Percentiles rank a stretch among this genome's conserved stretches.
phyloP scores from a whole-genome alignment of 1,140 invertebrate species.

The Maniola jurtina region DNA sequence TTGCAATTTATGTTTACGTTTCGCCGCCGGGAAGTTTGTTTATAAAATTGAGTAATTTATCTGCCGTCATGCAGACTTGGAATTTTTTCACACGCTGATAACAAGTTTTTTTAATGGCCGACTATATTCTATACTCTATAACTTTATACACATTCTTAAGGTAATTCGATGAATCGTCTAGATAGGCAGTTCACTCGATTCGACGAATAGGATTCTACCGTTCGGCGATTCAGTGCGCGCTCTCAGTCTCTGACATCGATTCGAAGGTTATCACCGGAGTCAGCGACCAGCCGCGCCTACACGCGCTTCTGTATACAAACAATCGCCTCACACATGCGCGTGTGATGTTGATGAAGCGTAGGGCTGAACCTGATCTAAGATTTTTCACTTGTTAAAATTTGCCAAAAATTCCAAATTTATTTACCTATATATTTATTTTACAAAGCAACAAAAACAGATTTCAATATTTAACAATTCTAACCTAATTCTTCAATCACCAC shows the following conservation, averaged over 20 bases:
- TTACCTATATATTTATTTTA: too few species aligned
- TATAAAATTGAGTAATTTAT: not conserved
- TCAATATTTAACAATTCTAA: too few species aligned
- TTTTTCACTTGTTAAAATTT: not conserved
- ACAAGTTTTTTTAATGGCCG: not conserved
- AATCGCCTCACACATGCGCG: slow-evolving; percentile 50
- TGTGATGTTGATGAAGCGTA: slow-evolving; percentile 10
- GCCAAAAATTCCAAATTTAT: too few species aligned
- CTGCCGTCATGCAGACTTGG: not conserved
- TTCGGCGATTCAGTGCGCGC: slow-evolving; percentile 42
- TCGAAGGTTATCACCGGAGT: slow-evolving; percentile 74
- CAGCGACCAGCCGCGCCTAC: slow-evolving; percentile 71
- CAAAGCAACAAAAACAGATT: too few species aligned
- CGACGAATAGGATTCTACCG: slow-evolving; percentile 41
- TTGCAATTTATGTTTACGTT: slow-evolving; percentile 1
- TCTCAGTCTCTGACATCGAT: slow-evolving; percentile 55
- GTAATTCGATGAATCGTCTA: slow-evolving; percentile 15
- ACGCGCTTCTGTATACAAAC: slow-evolving; percentile 71
- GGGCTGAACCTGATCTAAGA: not conserved
- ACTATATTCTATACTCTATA: too few species aligned
- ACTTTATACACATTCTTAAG: slow-evolving; percentile 1
- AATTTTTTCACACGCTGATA: slow-evolving; percentile 1
- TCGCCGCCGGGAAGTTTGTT: slow-evolving; percentile 2
- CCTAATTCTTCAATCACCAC: too few species aligned
- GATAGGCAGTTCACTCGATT: slow-evolving; percentile 20